phyloP scores from a whole-genome alignment of 23 tunicate genomes.

The Aplidium turbinatum region DNA sequence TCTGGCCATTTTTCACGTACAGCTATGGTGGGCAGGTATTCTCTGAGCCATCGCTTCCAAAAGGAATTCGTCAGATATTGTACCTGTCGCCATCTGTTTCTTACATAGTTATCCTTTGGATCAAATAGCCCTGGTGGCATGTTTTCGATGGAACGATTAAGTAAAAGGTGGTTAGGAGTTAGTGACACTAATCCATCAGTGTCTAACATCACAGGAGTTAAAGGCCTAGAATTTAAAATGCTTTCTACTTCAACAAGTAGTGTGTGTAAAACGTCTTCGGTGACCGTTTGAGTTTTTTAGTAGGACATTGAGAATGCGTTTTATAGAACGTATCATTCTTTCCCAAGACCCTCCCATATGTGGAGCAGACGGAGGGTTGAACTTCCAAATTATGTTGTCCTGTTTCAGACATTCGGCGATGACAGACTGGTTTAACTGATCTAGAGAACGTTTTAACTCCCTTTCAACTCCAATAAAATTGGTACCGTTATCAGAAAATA shows the following conservation, averaged over 20 bases:
- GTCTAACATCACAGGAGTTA: conserved; percentile 20
- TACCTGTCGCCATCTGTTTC: conserved; percentile 27
- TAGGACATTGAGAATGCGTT: not conserved
- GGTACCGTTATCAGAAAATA: conserved; percentile 21
- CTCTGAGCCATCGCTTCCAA: conserved; percentile 31
- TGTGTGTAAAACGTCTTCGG: conserved; percentile 14
- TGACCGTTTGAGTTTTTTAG: not conserved
- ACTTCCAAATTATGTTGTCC: not conserved
- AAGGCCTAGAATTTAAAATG: conserved; percentile 30
- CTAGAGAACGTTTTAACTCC: conserved; percentile 2
- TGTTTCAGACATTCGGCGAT: conserved; percentile 14
- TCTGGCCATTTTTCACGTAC: conserved; percentile 31
- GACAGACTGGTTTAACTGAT: not conserved
- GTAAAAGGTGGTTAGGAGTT: conserved; percentile 21
- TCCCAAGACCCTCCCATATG: conserved; percentile 26
- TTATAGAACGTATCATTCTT: conserved; percentile 3
- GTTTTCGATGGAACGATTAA: too few species aligned
- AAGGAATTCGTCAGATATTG: conserved; percentile 24
- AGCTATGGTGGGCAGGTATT: conserved; percentile 11
- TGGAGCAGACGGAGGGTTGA: conserved; percentile 15
- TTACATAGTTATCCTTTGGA: conserved; percentile 24
- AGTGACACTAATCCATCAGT: not conserved
- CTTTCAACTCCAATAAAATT: conserved; percentile 22
- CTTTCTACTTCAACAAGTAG: conserved; percentile 13
- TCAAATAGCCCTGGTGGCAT: too few species aligned